Conservation (phyloP, 37 sponge, comb jelly and placozoan genomes). For the Spongilla lacustris region DNA sequence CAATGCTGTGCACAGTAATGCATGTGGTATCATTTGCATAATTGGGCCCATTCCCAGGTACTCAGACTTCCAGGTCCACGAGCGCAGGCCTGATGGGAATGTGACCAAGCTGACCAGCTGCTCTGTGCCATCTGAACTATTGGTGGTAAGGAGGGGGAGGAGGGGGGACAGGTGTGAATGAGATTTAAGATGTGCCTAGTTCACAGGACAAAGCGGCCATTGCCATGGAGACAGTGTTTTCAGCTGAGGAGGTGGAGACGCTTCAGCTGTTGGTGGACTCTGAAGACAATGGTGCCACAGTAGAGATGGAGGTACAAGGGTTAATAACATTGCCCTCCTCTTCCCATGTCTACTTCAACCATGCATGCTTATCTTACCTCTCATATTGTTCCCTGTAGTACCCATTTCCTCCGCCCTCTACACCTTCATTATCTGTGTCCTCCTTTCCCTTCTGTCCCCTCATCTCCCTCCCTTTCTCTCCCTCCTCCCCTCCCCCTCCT, state of each 20-base stretch:
- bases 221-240: neutral
- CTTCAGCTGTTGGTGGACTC: neutral
- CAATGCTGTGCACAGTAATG: no score
- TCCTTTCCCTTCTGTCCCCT: no score
- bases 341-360: no score
- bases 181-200: neutral
- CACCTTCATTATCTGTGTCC: no score
- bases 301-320: neutral
- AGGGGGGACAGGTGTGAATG: neutral
- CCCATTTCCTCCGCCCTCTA: no score
- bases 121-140: slow-evolving; percentile 10
- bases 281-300: neutral
- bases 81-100: slow-evolving; percentile 38
- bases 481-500: no score
- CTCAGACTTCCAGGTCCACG: slow-evolving; percentile 83
- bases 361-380: no score
- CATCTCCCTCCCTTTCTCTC: neutral
- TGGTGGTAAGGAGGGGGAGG: neutral
- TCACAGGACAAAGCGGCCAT: neutral
- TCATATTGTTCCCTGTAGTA: no score
- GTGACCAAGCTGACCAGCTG: slow-evolving; percentile 44
- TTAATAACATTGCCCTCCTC: no score
- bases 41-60: slow-evolving; percentile 35
- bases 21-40: neutral
- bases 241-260: slow-evolving; percentile 16